phyloP scores from a whole-genome alignment of 2,113 vertebrate genomes.

The Stomatorhinus ivindoensis region DNA sequence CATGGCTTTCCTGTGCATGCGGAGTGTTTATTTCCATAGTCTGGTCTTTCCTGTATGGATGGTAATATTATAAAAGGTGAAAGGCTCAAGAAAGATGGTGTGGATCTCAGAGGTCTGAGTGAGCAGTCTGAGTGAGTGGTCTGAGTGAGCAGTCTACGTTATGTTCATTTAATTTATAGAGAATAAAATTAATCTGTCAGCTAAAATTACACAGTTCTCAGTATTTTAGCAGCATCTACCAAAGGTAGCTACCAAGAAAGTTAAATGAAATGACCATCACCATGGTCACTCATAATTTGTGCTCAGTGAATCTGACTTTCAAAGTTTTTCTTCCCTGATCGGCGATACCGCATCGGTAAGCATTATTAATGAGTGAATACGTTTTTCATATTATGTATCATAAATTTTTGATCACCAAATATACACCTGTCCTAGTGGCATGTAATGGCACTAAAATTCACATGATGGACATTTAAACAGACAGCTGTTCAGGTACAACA shows the following conservation, averaged over 20 bases:
- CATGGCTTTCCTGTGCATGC: neutral
- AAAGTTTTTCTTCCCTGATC: neutral
- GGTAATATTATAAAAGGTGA: neutral
- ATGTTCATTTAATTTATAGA: neutral
- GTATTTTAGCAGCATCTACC: neutral
- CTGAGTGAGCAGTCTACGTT: neutral
- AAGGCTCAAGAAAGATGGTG: neutral
- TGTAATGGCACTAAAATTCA: neutral
- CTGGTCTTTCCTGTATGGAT: neutral
- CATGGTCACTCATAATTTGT: neutral
- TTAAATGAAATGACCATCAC: neutral
- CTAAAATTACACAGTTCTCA: neutral
- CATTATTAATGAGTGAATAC: neutral
- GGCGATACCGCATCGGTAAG: neutral
- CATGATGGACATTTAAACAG: neutral
- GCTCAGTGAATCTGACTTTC: neutral
- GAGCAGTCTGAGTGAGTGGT: neutral
- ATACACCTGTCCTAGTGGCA: neutral
- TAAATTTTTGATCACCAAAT: neutral
- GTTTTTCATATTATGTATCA: neutral
- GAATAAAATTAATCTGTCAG: neutral
- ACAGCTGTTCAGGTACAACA: slow-evolving; percentile 48
- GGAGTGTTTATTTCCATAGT: neutral
- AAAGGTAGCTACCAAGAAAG: neutral
- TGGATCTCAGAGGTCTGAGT: neutral